Conservation (phyloP, 2,797 vertebrate genomes). For the Cuniculus paca region DNA sequence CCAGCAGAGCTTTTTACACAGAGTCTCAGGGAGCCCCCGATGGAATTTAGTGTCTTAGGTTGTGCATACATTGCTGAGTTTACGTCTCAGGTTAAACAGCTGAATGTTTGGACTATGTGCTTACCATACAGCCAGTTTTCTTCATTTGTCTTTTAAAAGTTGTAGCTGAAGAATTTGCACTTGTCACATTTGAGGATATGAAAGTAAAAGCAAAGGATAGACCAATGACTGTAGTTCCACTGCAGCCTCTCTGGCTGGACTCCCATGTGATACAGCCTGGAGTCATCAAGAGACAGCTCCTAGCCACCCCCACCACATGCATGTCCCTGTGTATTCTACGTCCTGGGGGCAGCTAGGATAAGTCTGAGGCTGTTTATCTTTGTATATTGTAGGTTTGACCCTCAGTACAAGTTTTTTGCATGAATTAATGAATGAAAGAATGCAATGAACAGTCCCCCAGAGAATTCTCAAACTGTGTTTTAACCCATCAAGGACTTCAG, state of each 20-base stretch:
- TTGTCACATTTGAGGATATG: not conserved
- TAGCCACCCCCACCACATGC: not conserved
- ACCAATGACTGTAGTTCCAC: not conserved
- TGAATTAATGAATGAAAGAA: not conserved
- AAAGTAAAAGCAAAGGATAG: not conserved
- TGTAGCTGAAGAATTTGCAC: not conserved
- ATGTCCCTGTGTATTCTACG: not conserved
- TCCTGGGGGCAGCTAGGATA: not conserved
- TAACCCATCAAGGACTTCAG: not conserved
- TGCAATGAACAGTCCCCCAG: not conserved
- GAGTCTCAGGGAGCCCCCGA: not conserved
- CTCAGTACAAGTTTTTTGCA: not conserved
- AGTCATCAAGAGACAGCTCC: not conserved
- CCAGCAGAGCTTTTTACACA: not conserved
- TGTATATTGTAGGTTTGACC: not conserved
- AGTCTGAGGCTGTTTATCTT: not conserved
- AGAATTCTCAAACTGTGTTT: not conserved
- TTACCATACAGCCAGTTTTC: not conserved
- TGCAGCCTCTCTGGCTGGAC: not conserved
- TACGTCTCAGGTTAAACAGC: not conserved
- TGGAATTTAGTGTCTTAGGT: accelerated
- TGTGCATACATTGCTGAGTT: not conserved
- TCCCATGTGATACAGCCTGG: not conserved
- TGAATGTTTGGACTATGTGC: not conserved
- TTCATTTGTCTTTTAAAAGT: conserved; percentile 21